Conservation (phyloP, 2,797 vertebrate genomes). For the Sebastolobus altivelis region DNA sequence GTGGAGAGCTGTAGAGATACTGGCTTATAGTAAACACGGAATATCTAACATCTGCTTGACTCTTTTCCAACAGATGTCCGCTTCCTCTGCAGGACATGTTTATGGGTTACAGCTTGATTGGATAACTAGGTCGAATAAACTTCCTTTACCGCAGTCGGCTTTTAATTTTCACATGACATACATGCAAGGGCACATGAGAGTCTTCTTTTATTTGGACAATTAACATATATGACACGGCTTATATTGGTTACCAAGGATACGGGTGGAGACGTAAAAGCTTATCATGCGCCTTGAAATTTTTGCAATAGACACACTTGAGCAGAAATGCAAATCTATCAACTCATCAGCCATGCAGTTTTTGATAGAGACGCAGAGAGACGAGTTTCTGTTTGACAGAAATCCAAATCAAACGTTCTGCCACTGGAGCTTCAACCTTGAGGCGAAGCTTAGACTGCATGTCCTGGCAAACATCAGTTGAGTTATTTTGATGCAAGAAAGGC, state of each 20-base stretch:
- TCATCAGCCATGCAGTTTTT: constrained; percentile 16
- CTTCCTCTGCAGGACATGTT: constrained; percentile 67
- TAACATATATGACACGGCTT: constrained; percentile 24
- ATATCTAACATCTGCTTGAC: constrained; percentile 72
- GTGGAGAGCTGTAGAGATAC: constrained; percentile 16
- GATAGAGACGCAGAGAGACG: constrained; percentile 15
- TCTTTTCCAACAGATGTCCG: constrained; percentile 72
- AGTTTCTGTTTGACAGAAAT: constrained; percentile 39
- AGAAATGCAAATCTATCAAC: constrained; percentile 21
- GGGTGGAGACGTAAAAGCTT: constrained; percentile 3
- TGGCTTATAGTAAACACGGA: constrained; percentile 26
- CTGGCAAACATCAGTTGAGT: constrained; percentile 62
- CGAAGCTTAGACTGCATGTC: constrained; percentile 61
- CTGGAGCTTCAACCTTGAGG: constrained; percentile 59
- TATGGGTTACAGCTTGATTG: constrained; percentile 78
- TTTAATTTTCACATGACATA: constrained; percentile 44
- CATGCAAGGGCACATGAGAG: neutral
- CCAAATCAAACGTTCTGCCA: constrained; percentile 46
- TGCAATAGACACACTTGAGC: neutral
- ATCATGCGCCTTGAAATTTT: constrained; percentile 5
- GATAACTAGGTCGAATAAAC: constrained; percentile 68
- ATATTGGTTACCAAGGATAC: constrained; percentile 10
- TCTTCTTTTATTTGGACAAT: neutral
- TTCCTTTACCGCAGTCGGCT: constrained; percentile 24
- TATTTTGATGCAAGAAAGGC: constrained; percentile 61